Conservation (phyloP, 2,113 vertebrate species). For the Antennarius striatus region DNA sequence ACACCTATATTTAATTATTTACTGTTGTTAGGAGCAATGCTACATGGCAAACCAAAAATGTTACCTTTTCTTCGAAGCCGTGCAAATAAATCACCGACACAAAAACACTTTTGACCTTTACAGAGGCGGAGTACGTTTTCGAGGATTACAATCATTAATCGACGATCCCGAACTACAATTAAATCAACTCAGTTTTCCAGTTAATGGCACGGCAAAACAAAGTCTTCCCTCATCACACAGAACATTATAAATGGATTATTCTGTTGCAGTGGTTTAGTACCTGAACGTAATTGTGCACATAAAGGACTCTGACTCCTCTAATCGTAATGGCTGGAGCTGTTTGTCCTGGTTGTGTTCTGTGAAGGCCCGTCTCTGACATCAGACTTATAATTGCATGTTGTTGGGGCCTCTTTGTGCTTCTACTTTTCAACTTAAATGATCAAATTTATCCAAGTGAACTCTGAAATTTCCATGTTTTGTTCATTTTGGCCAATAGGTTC, state of each 20-base stretch:
- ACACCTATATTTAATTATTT: too few species aligned
- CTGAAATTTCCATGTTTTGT: background rate
- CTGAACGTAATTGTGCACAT: conserved; percentile 30
- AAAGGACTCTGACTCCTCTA: conserved; percentile 38
- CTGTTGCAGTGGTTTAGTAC: conserved; percentile 1
- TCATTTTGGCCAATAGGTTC: background rate
- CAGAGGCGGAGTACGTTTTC: too few species aligned
- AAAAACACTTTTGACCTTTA: too few species aligned
- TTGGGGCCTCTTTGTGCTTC: conserved; percentile 14
- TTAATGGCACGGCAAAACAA: too few species aligned
- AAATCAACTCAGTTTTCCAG: too few species aligned
- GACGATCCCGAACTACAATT: too few species aligned
- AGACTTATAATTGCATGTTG: conserved; percentile 34
- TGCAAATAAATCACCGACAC: too few species aligned
- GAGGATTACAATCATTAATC: too few species aligned
- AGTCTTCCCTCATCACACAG: background rate
- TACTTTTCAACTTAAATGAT: conserved; percentile 29
- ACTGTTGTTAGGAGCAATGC: too few species aligned
- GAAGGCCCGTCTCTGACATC: conserved; percentile 28
- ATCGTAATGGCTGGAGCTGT: conserved; percentile 32
- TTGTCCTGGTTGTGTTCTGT: conserved; percentile 17
- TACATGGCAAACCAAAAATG: too few species aligned
- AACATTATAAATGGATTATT: conserved; percentile 29
- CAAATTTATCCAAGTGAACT: conserved; percentile 3
- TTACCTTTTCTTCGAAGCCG: background rate